phyloP scores from a whole-genome alignment of 2,888 invertebrate genomes.

The Dryadula phaetusa region DNA sequence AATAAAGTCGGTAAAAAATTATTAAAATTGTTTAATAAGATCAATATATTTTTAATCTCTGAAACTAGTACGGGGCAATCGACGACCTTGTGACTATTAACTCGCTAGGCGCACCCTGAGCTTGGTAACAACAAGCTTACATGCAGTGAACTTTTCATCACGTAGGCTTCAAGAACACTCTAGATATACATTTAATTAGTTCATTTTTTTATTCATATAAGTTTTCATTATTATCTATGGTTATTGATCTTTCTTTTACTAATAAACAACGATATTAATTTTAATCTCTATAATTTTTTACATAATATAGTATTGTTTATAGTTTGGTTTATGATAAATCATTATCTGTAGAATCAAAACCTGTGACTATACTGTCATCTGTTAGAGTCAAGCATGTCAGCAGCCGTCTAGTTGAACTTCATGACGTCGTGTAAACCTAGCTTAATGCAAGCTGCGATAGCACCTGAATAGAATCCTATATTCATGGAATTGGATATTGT shows the following conservation, averaged over 20 bases:
- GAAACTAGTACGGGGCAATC: constrained; percentile 23
- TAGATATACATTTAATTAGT: not conserved
- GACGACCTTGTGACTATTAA: constrained; percentile 21
- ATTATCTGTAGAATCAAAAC: not conserved
- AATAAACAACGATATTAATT: no score
- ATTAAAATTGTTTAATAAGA: no score
- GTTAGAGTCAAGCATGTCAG: not conserved
- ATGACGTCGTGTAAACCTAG: constrained; percentile 9
- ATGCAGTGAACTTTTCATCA: not conserved
- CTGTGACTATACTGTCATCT: not conserved
- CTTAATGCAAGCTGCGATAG: constrained; percentile 1
- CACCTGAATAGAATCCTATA: not conserved
- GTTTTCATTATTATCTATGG: not conserved
- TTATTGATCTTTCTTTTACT: no score
- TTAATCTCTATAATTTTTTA: no score
- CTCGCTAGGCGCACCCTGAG: constrained; percentile 18
- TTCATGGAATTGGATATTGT: not conserved
- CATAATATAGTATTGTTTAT: no score
- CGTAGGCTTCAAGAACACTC: constrained; percentile 8
- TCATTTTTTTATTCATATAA: not conserved
- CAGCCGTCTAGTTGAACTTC: not conserved
- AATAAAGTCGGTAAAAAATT: no score
- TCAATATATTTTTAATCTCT: constrained; percentile 34
- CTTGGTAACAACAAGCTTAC: constrained; percentile 5
- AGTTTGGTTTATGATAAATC: no score